Evolutionary conservation across 2,888 invertebrate species (phyloP), one percentile per base, ranked within the genome.

Genomic region (Phanerotoma sp.): DNA sequence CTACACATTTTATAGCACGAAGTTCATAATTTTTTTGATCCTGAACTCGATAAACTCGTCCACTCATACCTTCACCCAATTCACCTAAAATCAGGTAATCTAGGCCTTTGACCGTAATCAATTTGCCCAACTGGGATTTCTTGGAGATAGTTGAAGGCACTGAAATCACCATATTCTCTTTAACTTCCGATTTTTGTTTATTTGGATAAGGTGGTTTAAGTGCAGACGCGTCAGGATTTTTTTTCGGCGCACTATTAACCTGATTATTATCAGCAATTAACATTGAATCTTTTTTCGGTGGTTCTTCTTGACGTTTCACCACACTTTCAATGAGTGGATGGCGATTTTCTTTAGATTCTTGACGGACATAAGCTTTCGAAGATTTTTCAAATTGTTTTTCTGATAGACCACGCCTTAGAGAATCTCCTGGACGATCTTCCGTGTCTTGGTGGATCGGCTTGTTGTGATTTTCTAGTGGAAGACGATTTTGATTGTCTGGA

Each of bases 41-140:
- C 81, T 89, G 79, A 41, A 78, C 84, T 74, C 83, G 81, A 51
- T 82, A 88, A 4, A 96, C 96, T 75, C 89, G 86, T 69, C 94
- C 92, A 51, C 93, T 93, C 35, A 95, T 96, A n/a, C 96, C 96
- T 65, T 83, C 84, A 0, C 96, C 96, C 42, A 96, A 78, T 66
- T 85, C 82, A 60, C 87, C 88, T 11, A 91, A 79, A 47, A 91
- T 83, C 58, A 84, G 79, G 76, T 93, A 96, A 21, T 84, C 82
- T 46, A 83, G 84, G 20, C 84, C 83, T 61, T 92, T 92, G 2
- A 96, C 88, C 32, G 68, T 76, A 11, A 86, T 79, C 13, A 80
- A 81, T 64, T 82, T 83, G 48, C 70, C 67, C 13, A 37, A 11
- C 11, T 63, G 61, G 5, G 40, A 9, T 13, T 49, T 45, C 15